A percentile compares a stretch with the other conserved stretches of the same genome.
Evolutionary conservation across 1,140 invertebrate species (phyloP).

Genomic region (Drosophila pseudoobscura): DNA sequence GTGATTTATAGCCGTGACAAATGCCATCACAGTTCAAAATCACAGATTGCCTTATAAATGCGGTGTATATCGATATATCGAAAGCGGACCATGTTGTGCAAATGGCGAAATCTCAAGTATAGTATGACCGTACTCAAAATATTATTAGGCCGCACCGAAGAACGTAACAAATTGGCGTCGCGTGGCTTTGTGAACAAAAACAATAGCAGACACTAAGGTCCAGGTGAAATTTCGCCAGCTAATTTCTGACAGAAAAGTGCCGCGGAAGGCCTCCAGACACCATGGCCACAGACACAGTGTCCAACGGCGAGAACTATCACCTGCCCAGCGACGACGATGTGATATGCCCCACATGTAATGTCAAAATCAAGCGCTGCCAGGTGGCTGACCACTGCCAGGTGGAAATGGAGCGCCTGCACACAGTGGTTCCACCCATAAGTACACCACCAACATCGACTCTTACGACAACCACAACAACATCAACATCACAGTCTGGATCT

Average conservation of each 20-base stretch:
- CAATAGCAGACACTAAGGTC: conserved; percentile 18
- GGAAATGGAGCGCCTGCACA: conserved; percentile 90
- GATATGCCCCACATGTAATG: conserved; percentile 90
- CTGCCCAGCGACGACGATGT: conserved; percentile 82
- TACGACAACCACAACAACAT: conserved; percentile 31
- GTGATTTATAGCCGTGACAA: too few species aligned
- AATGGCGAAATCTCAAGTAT: too few species aligned
- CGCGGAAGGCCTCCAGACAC: neutral
- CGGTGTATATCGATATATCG: too few species aligned
- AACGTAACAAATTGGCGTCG: conserved; percentile 34
- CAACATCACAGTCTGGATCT: conserved; percentile 53
- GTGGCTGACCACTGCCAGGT: conserved; percentile 89
- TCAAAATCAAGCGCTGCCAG: conserved; percentile 89
- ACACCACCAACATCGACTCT: conserved; percentile 21
- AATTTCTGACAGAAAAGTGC: neutral
- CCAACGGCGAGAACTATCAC: conserved; percentile 85
- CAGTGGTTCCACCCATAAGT: too few species aligned
- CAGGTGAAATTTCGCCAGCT: neutral
- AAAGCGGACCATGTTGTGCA: too few species aligned
- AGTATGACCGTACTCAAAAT: conserved; percentile 2
- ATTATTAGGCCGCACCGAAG: too few species aligned
- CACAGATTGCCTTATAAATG: too few species aligned
- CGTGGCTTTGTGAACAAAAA: conserved; percentile 42
- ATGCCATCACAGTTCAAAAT: too few species aligned
- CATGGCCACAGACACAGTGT: conserved; percentile 83